Evolutionary conservation across 2,888 invertebrate species (phyloP).

Genomic region (Netelia inedita): DNA sequence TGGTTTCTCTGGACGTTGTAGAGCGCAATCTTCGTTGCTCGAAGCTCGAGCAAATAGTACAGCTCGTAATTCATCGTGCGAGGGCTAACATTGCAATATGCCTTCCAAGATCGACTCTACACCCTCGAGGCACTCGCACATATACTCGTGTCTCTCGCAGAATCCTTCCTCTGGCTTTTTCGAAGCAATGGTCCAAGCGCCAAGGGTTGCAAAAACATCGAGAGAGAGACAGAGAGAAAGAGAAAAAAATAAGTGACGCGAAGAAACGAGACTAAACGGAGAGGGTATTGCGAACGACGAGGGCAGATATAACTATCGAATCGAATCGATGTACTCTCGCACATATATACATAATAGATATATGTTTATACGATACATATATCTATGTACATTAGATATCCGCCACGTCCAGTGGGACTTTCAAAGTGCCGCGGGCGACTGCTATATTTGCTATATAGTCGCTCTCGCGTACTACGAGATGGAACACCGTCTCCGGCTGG

Average conservation of each 20-base stretch:
- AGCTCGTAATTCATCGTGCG: conserved; percentile 46
- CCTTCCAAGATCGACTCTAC: conserved; percentile 33
- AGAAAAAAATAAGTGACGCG: conserved; percentile 1
- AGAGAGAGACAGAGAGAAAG: neutral
- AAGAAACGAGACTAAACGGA: conserved; percentile 33
- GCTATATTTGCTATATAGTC: conserved; percentile 47
- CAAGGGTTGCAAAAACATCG: neutral
- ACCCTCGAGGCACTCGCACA: conserved; percentile 17
- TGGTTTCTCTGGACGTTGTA: neutral
- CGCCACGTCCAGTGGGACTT: neutral
- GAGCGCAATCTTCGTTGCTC: neutral
- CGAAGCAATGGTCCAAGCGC: neutral
- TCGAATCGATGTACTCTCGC: conserved; percentile 30
- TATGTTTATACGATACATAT: neutral
- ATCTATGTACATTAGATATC: neutral
- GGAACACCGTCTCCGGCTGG: conserved; percentile 29
- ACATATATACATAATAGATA: neutral
- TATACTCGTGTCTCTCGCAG: neutral
- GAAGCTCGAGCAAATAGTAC: conserved; percentile 55
- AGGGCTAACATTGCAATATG: conserved; percentile 30
- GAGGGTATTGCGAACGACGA: conserved; percentile 12
- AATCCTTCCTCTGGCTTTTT: conserved; percentile 5
- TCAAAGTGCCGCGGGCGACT: conserved; percentile 39
- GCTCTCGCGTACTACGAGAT: conserved; percentile 35
- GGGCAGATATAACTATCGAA: conserved; percentile 30